Base-by-base conservation (phyloP, 2,113 vertebrate species). In the Plecturocebus donacophilus region DNA sequence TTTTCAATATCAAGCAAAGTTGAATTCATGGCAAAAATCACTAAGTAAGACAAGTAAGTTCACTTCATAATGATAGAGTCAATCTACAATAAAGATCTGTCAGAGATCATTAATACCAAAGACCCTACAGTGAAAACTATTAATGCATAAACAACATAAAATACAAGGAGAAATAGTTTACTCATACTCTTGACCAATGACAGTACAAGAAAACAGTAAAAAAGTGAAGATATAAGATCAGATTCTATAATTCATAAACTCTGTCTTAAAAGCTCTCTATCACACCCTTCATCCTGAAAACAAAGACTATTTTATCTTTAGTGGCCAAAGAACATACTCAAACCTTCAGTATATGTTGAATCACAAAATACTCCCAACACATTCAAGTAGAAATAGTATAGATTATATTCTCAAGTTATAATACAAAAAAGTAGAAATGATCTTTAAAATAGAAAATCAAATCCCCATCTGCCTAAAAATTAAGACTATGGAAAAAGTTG, bases 1-100 rank as follows among this genome's bases (percentile, higher is more conserved):
- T 87, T 95, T 95, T 52, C 83, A 73, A 90, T 38, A 80, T 27
- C 66, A 85, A 95, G 61, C 35, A 49, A 71, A 85, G 38, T 35
- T 58, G 45, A 83, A 79, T 49, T 87, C 35, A 71, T 8, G 66
- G 35, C 25, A 54, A 79, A 91, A 83, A 90, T 25, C 17, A 68
- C 79, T 64, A 66, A 71, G 25, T 93, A 86, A 49, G 32, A 89
- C 49, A 71, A 95, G 80, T 73, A 90, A 68, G 27, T 68, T 94
- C 19, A 77, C 11, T 45, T 90, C 19, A 87, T 77, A 90, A 71
- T 56, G 16, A 93, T 83, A 42, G 30, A 75, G 30, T 81, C 73
- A 16, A 54, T 94, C 17, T 52, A 75, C 80, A 87, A 87, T 56
- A 42, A 84, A 86, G 47, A 89, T 86, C 56, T 81, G 21, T 77